A percentile compares a stretch with the other conserved stretches of the same genome.
These are phyloP conservation scores for Hydractinia symbiolongicarpus DNA, from an alignment of 30 jellyfish, hydroid and myxozoan genomes.

Conservation along the genomic window DNA sequence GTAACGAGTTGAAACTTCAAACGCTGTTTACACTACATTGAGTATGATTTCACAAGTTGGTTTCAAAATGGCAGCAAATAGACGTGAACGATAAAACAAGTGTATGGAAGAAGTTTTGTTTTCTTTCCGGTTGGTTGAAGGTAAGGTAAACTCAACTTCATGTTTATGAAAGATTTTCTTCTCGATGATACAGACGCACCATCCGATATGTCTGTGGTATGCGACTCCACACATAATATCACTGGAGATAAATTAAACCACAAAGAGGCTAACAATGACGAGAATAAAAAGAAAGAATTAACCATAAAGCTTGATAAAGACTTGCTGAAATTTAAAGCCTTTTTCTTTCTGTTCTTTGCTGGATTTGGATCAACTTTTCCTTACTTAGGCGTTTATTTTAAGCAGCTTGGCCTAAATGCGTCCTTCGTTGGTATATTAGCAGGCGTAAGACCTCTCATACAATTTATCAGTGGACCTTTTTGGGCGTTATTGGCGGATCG, in stretches of 20 bases:
- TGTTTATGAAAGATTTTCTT: conserved; percentile 39
- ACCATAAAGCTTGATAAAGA: conserved; percentile 57
- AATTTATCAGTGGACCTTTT: conserved; percentile 95
- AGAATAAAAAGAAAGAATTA: background rate
- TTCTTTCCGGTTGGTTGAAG: too few species aligned
- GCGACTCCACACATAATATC: conserved; percentile 1
- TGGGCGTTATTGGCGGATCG: conserved; percentile 96
- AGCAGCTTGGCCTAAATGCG: conserved; percentile 94
- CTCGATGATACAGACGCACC: conserved; percentile 36
- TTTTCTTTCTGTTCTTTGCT: conserved; percentile 82
- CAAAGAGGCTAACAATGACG: background rate
- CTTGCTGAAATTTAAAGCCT: conserved; percentile 54
- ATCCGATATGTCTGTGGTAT: conserved; percentile 31
- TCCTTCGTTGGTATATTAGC: conserved; percentile 91
- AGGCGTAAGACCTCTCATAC: conserved; percentile 96
- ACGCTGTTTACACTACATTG: too few species aligned
- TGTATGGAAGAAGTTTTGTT: too few species aligned
- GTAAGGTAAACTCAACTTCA: background rate
- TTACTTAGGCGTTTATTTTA: conserved; percentile 85
- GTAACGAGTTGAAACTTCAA: too few species aligned
- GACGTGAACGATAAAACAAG: too few species aligned
- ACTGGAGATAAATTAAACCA: conserved; percentile 3
- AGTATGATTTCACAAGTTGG: too few species aligned
- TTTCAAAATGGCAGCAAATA: too few species aligned
- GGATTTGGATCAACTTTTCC: conserved; percentile 99